A percentile compares a stretch with the other conserved stretches of the same genome.
phyloP scores from a whole-genome alignment of 2,888 invertebrate genomes.

The Cremastinae sp. region DNA sequence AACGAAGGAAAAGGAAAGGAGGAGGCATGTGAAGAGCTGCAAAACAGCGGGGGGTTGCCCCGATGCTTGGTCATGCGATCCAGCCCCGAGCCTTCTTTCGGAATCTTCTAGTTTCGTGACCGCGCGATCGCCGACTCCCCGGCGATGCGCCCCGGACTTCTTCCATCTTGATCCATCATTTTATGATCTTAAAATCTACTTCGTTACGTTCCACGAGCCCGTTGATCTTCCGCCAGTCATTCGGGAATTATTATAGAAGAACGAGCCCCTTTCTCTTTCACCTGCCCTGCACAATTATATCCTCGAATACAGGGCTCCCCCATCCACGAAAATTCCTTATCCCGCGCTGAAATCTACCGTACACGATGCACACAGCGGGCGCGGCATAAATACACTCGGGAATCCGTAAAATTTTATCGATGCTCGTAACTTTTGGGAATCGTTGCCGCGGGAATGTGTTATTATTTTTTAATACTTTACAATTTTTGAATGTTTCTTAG shows the following conservation, averaged over 20 bases:
- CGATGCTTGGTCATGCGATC: slow-evolving; percentile 66
- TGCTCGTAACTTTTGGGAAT: too few relatives aligned
- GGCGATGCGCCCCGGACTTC: slow-evolving; percentile 38
- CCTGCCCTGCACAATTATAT: slow-evolving; percentile 52
- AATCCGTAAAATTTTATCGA: neutral
- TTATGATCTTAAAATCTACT: slow-evolving; percentile 54
- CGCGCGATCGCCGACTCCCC: slow-evolving; percentile 49
- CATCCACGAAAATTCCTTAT: slow-evolving; percentile 7
- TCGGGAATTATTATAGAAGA: slow-evolving; percentile 28
- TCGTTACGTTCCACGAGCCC: neutral
- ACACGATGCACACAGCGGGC: neutral
- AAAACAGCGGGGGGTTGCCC: slow-evolving; percentile 68
- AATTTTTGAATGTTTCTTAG: slow-evolving; percentile 23
- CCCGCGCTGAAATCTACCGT: slow-evolving; percentile 16
- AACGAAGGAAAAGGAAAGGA: neutral
- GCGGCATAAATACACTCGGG: neutral
- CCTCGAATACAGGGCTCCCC: slow-evolving; percentile 19
- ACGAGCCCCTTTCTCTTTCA: slow-evolving; percentile 22
- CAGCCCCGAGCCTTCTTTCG: slow-evolving; percentile 63
- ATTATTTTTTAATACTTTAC: neutral
- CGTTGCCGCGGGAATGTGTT: too few relatives aligned
- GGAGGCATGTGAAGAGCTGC: slow-evolving; percentile 52
- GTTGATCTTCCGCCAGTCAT: slow-evolving; percentile 38
- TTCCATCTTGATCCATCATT: slow-evolving; percentile 53
- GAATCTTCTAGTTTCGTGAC: slow-evolving; percentile 45